phyloP scores from a whole-genome alignment of 2,888 invertebrate genomes.

The Drosophila paramelanica region DNA sequence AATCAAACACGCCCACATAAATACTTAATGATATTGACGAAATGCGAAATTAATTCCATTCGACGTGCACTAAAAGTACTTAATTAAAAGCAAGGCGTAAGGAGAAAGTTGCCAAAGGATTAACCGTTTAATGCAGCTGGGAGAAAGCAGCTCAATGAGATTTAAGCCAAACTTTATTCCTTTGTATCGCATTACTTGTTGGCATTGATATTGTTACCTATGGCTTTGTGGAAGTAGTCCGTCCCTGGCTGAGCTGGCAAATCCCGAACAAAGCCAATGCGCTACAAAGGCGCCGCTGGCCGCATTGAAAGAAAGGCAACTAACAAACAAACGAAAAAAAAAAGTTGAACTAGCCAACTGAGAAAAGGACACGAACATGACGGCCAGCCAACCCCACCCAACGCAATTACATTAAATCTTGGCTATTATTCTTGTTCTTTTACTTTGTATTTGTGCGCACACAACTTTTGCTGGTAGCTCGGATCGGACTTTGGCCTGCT shows the following conservation, averaged over 20 bases:
- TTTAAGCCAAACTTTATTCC: constrained; percentile 50
- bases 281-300: constrained; percentile 61
- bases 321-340: constrained; percentile 28
- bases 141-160: constrained; percentile 29
- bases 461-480: constrained; percentile 60
- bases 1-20: constrained; percentile 13
- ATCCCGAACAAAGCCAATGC: constrained; percentile 73
- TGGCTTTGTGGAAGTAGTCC: constrained; percentile 31
- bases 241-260: constrained; percentile 61
- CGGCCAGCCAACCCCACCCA: constrained; percentile 45
- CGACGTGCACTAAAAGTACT: constrained; percentile 55
- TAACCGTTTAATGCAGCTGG: constrained; percentile 55
- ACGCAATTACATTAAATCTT: constrained; percentile 79
- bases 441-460: constrained; percentile 68
- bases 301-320: constrained; percentile 60
- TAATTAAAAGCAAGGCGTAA: constrained; percentile 53
- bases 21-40: constrained; percentile 53
- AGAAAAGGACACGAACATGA: constrained; percentile 70
- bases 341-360: constrained; percentile 68
- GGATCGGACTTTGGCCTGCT: constrained; percentile 47
- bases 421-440: constrained; percentile 79
- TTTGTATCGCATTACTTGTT: constrained; percentile 37
- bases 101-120: constrained; percentile 60
- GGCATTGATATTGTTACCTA: constrained; percentile 66
- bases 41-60: constrained; percentile 44